phyloP scores from a whole-genome alignment of 2,888 invertebrate species.

The Cyaniris semiargus region DNA sequence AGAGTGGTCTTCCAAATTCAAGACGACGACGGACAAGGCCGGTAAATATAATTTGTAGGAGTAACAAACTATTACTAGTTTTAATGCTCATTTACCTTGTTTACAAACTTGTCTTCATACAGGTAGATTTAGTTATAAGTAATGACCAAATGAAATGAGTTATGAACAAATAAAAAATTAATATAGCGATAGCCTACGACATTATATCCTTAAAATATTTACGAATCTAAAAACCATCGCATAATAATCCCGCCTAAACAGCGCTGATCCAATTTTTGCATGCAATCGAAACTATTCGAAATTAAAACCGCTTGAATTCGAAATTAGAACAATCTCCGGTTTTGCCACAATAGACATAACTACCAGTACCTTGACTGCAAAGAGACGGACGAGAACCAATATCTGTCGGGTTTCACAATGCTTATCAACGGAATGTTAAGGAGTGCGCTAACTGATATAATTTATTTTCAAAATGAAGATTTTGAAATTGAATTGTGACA shows the following conservation, averaged over 20 bases:
- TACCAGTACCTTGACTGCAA: too few relatives aligned
- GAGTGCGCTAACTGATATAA: too few relatives aligned
- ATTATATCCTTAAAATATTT: not conserved
- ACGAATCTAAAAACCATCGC: not conserved
- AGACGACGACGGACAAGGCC: constrained; percentile 61
- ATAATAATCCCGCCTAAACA: not conserved
- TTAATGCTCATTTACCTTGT: not conserved
- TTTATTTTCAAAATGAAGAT: too few relatives aligned
- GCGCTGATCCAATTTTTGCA: not conserved
- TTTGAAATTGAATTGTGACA: too few relatives aligned
- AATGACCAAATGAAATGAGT: too few relatives aligned
- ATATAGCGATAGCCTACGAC: not conserved
- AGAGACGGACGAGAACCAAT: too few relatives aligned
- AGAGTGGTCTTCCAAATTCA: constrained; percentile 66
- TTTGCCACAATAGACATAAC: too few relatives aligned
- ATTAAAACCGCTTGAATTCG: not conserved
- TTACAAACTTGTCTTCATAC: not conserved
- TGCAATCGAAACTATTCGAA: not conserved
- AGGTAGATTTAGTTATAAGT: not conserved
- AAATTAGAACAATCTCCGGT: constrained; percentile 15
- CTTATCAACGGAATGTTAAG: too few relatives aligned
- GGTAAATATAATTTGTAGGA: constrained; percentile 49
- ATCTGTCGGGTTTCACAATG: too few relatives aligned
- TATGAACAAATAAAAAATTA: not conserved
- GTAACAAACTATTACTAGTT: not conserved